These are phyloP conservation scores for Protaetia brevitarsis DNA, from an alignment of 1,140 invertebrate species.

Conservation along the genomic window DNA sequence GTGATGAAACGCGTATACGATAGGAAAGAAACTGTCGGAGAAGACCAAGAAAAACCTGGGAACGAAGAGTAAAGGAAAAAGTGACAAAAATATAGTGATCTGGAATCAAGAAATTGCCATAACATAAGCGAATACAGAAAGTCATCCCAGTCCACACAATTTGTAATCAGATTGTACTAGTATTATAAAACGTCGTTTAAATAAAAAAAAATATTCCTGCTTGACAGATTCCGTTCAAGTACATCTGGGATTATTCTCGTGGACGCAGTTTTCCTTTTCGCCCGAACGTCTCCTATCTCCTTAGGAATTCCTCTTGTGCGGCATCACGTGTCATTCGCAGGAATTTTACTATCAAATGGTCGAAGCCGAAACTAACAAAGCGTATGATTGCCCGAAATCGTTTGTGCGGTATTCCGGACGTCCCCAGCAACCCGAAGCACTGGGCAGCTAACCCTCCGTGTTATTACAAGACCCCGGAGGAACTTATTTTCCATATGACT, in stretches of 20 bases:
- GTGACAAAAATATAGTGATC: too few relatives aligned
- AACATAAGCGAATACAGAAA: too few relatives aligned
- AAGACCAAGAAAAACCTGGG: too few relatives aligned
- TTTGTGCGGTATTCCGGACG: conserved; percentile 27
- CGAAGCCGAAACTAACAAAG: conserved; percentile 40
- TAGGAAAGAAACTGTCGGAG: too few relatives aligned
- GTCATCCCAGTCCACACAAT: too few relatives aligned
- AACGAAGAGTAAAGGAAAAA: too few relatives aligned
- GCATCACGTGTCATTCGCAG: conserved; percentile 43
- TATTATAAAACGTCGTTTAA: too few relatives aligned
- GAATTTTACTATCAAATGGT: conserved; percentile 49
- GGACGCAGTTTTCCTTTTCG: not conserved
- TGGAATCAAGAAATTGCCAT: too few relatives aligned
- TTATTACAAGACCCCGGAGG: conserved; percentile 20
- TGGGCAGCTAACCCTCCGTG: conserved; percentile 16
- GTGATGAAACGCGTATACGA: too few relatives aligned
- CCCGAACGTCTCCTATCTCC: not conserved
- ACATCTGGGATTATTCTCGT: not conserved
- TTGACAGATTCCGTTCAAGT: not conserved
- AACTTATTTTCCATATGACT: conserved; percentile 19
- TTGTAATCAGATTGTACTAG: too few relatives aligned
- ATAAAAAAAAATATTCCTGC: not conserved
- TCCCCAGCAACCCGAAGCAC: too few relatives aligned
- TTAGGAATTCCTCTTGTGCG: conserved; percentile 15
- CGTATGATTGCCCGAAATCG: conserved; percentile 46